Evolutionary conservation across 1,140 invertebrate genomes (phyloP), one percentile per base, ranked within the genome.

Genomic region (Drosophila arawakana): DNA sequence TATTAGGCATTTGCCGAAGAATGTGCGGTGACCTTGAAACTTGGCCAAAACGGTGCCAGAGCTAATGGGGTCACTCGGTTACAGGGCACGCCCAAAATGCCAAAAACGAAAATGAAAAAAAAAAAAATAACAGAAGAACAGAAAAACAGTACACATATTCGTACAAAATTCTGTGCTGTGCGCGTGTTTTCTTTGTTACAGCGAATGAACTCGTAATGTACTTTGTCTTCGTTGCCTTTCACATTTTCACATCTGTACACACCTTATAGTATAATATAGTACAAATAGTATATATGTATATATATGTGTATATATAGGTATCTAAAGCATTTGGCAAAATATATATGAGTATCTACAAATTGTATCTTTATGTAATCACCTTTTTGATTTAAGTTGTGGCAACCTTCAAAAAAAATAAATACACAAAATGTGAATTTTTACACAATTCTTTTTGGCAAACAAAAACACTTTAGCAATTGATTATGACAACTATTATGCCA

Each of bases 361-460:
- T 73, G 55, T 65, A 76, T 76, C 73, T 81, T 88, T 83, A 89
- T 78, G 77, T 82, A 89, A 89, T 89, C 84, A 89, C 80, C 80
- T 83, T 89, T 72, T 68, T 77, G 62, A 65, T 75, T 80, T 73
- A 30, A 30, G 74, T 57, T 46, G 68, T 47, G 59, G 59, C 69
- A 78, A 76, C 76, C 76, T 78, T 78, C 54, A 61, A 49, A 55
- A 47, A 70, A 30, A 11, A 39, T 9, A 39, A 39, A 39, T 9
- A 39, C 37, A 39, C 37, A 39, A 39, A 39, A 41, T 41, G 39
- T 41, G 39, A 41, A 41, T 41, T 41, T 30, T 41, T 41, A 41
- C 39, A 41, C 39, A 41, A 41, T 41, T 57, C 10, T 25, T 44
- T 18, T 41, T 43, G 47, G 46, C 37, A 30, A 13, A 67, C 49